These are phyloP conservation scores for Micoletzkya japonica DNA, from an alignment of 2,888 invertebrate genomes.

Conservation along the genomic window DNA sequence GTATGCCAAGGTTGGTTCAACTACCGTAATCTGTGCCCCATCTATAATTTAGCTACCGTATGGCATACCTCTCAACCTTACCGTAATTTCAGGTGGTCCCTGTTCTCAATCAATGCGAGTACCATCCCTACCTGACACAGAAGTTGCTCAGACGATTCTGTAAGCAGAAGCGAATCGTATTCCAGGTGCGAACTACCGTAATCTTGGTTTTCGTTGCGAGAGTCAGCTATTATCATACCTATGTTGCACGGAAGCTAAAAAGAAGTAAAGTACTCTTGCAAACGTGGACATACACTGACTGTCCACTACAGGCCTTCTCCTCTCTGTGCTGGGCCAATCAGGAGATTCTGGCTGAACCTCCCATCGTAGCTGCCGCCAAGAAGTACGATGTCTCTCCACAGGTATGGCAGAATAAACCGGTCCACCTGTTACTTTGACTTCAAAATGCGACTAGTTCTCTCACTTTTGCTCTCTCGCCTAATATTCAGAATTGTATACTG, in stretches of 20 bases:
- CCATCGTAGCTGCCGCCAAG: constrained; percentile 71
- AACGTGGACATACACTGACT: too few species aligned
- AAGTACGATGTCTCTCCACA: constrained; percentile 65
- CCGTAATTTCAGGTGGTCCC: constrained; percentile 30
- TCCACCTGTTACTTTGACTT: too few species aligned
- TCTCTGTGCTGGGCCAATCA: constrained; percentile 64
- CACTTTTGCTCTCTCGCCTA: too few species aligned
- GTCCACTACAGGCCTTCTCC: constrained; percentile 63
- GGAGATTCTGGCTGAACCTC: constrained; percentile 70
- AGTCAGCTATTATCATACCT: too few species aligned
- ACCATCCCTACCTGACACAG: constrained; percentile 66
- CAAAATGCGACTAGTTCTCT: too few species aligned
- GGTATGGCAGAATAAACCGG: too few species aligned
- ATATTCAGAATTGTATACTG: background rate
- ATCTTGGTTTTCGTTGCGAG: too few species aligned
- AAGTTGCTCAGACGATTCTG: constrained; percentile 61
- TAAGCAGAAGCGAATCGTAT: constrained; percentile 61
- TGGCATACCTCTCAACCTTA: too few species aligned
- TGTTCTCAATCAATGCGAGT: constrained; percentile 64
- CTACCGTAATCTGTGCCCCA: too few species aligned
- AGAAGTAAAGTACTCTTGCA: too few species aligned
- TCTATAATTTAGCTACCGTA: too few species aligned
- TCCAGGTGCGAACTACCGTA: constrained; percentile 46
- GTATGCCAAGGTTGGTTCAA: constrained; percentile 39
- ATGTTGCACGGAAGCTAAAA: background rate